Evolutionary conservation across 2,888 invertebrate species (phyloP).

Genomic region (Pharmacophagus antenor): DNA sequence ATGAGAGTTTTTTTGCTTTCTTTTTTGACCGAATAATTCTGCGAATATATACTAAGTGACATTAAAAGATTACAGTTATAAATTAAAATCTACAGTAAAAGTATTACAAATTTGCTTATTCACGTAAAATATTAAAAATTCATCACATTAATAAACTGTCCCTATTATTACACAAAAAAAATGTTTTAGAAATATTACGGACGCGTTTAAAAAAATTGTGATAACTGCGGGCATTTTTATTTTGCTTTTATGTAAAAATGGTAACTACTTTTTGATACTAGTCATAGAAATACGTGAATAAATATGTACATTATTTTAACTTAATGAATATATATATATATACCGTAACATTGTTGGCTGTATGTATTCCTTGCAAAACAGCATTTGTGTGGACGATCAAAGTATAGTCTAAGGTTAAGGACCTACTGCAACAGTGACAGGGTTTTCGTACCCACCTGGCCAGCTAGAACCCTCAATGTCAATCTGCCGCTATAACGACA

Average conservation of each 20-base stretch:
- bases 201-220: not conserved
- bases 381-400: too few relatives aligned
- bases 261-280: not conserved
- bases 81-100: not conserved
- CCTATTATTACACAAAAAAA: not conserved
- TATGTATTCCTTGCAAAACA: too few relatives aligned
- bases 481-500: too few relatives aligned
- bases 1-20: constrained; percentile 2
- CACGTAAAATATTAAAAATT: not conserved
- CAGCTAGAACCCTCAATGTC: too few relatives aligned
- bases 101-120: not conserved
- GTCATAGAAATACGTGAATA: not conserved
- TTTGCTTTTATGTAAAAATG: not conserved
- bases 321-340: too few relatives aligned
- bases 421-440: too few relatives aligned
- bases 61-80: not conserved
- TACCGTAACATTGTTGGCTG: too few relatives aligned
- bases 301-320: too few relatives aligned
- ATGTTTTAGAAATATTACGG: constrained; percentile 13
- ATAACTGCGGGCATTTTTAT: not conserved
- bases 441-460: too few relatives aligned
- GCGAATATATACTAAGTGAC: not conserved
- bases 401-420: too few relatives aligned
- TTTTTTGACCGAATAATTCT: not conserved
- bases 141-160: not conserved